phyloP scores from a whole-genome alignment of 2,888 invertebrate species.

The Drosophila multiciliata region DNA sequence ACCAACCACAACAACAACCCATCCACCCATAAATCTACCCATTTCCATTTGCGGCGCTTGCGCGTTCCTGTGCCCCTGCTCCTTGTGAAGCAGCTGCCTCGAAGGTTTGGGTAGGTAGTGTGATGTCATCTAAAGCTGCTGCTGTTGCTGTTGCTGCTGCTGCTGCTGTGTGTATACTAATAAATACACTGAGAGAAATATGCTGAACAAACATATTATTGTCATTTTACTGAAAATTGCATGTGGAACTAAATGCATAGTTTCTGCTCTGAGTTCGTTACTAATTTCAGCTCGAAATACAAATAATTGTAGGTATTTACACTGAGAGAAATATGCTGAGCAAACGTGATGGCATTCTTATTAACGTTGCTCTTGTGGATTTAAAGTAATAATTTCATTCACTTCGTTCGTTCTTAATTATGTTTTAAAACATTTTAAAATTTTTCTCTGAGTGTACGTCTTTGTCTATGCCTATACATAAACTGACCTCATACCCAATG shows the following conservation, averaged over 20 bases:
- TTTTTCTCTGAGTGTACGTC: neutral
- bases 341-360: neutral
- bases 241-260: too few relatives aligned
- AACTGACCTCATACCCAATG: constrained; percentile 39
- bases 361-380: neutral
- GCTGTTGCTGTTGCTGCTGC: constrained; percentile 41
- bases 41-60: constrained; percentile 58
- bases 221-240: too few relatives aligned
- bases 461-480: constrained; percentile 17
- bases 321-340: neutral
- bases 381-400: neutral
- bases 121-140: constrained; percentile 78
- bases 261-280: too few relatives aligned
- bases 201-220: neutral
- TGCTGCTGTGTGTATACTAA: constrained; percentile 28
- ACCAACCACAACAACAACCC: constrained; percentile 7
- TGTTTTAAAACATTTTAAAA: neutral
- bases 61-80: constrained; percentile 37
- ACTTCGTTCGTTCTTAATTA: neutral
- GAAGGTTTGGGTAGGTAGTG: constrained; percentile 26
- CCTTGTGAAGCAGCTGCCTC: neutral
- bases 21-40: neutral
- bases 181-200: neutral
- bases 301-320: neutral
- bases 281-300: too few relatives aligned